A percentile compares a stretch with the other conserved stretches of the same genome.
Conservation (phyloP, 2,113 vertebrate genomes). For the Tauraco erythrolophus region DNA sequence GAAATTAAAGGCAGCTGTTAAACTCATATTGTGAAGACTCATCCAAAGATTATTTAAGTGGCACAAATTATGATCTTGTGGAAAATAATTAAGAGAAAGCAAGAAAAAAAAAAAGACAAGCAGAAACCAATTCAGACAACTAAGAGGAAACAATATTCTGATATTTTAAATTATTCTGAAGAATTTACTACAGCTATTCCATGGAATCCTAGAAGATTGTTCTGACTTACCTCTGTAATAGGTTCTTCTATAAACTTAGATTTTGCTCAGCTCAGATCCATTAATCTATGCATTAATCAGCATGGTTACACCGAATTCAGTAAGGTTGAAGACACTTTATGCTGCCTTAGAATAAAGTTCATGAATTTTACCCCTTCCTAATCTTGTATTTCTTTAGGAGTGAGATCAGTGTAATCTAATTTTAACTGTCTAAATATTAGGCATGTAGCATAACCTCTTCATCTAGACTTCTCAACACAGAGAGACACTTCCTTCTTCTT, state of each 20-base stretch:
- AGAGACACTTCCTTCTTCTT: background rate
- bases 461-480: background rate
- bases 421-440: background rate
- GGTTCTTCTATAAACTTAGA: background rate
- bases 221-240: background rate
- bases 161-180: background rate
- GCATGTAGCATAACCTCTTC: background rate
- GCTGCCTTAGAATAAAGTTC: background rate
- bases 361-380: background rate
- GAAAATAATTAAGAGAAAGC: background rate
- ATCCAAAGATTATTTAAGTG: background rate
- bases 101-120: background rate
- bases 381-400: background rate
- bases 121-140: background rate
- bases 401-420: background rate
- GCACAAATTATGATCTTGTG: background rate
- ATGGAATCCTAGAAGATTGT: background rate
- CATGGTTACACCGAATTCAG: background rate
- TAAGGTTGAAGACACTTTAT: background rate
- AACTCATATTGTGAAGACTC: background rate
- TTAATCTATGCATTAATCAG: background rate
- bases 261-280: background rate
- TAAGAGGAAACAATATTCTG: background rate
- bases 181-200: background rate
- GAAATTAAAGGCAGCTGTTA: background rate